These are phyloP conservation scores for Ammodytes dubius DNA, from an alignment of 2,113 vertebrate genomes.

Conservation along the genomic window DNA sequence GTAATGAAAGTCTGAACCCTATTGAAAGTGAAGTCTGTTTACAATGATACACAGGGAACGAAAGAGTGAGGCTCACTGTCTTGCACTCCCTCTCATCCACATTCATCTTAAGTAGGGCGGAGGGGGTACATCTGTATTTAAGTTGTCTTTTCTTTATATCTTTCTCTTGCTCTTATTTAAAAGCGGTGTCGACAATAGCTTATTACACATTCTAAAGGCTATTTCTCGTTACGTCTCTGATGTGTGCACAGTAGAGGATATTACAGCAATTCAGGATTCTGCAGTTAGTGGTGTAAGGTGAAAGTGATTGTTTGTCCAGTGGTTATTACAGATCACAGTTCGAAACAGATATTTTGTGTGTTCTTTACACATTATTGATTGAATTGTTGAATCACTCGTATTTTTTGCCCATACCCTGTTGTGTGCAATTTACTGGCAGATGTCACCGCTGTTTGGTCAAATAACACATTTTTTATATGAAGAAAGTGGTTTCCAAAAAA, in stretches of 20 bases:
- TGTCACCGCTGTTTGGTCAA: neutral
- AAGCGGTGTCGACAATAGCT: neutral
- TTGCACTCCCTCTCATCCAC: constrained; percentile 13
- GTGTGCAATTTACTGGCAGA: neutral
- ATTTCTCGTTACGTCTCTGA: neutral
- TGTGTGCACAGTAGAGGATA: neutral
- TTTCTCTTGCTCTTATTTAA: neutral
- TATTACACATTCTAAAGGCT: constrained; percentile 17
- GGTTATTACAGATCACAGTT: neutral
- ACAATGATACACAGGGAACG: neutral
- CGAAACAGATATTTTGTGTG: neutral
- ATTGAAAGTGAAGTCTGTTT: too few relatives aligned
- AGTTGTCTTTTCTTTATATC: neutral
- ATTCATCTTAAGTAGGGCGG: neutral
- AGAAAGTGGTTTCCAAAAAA: constrained; percentile 3
- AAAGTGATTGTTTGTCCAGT: neutral
- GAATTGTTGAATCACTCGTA: neutral
- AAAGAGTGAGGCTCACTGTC: constrained; percentile 47
- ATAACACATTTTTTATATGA: neutral
- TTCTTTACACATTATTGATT: neutral
- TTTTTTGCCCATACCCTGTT: too few relatives aligned
- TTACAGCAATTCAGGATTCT: neutral
- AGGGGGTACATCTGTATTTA: neutral
- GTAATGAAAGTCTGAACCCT: too few relatives aligned
- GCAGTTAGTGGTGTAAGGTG: neutral